Conservation (phyloP, 2,113 vertebrate genomes). For the Marcusenius ussheri region DNA sequence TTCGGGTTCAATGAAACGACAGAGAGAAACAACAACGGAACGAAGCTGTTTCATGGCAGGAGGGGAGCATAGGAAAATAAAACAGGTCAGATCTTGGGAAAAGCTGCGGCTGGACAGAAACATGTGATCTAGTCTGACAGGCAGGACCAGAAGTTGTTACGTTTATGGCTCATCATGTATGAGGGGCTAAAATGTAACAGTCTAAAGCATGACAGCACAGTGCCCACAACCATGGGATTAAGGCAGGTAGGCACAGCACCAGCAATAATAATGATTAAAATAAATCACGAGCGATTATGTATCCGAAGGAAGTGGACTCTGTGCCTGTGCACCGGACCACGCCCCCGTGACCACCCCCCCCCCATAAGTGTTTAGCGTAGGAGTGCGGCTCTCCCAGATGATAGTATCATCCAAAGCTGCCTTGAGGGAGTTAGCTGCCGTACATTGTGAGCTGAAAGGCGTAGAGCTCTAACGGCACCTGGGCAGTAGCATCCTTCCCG, state of each 20-base stretch:
- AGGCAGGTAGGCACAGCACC: not conserved
- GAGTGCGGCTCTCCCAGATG: not conserved
- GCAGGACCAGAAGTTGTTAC: not conserved
- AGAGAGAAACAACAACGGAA: not conserved
- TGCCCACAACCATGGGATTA: not conserved
- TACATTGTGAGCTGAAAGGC: not conserved
- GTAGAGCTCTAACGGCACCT: not conserved
- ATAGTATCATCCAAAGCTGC: not conserved
- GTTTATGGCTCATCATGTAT: too few species aligned
- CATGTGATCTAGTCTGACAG: not conserved
- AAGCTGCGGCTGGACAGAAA: not conserved
- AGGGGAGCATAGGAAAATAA: not conserved
- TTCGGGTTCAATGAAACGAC: not conserved
- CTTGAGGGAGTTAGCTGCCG: not conserved
- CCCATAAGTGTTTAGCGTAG: not conserved
- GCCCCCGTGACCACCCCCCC: not conserved
- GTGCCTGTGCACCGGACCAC: not conserved
- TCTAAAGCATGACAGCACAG: not conserved
- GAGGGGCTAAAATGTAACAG: not conserved
- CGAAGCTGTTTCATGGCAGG: not conserved
- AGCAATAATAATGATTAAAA: not conserved
- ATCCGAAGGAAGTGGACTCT: not conserved
- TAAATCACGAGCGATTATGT: not conserved
- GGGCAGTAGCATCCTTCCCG: not conserved
- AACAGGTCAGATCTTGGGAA: not conserved